These are phyloP conservation scores for Elachura formosa DNA, from an alignment of 2,113 vertebrate genomes.

Conservation along the genomic window DNA sequence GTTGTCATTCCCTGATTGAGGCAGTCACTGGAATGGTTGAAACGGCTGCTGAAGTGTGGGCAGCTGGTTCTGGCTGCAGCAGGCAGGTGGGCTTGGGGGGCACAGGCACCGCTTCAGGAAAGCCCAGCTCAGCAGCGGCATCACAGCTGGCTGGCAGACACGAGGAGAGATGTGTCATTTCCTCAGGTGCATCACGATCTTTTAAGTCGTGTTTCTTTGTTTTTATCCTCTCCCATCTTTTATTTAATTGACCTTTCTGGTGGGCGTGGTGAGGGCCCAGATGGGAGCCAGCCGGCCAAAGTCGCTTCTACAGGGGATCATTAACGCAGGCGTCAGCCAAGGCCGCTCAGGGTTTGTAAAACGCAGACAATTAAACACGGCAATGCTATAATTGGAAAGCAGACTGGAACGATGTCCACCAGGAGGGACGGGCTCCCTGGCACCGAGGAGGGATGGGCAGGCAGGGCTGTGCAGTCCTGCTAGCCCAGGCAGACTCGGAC, in stretches of 20 bases:
- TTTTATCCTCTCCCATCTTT: neutral
- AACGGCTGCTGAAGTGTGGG: neutral
- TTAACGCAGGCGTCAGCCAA: conserved; percentile 57
- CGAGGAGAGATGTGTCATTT: neutral
- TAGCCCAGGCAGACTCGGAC: neutral
- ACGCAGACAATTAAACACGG: conserved; percentile 42
- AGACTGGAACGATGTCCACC: neutral
- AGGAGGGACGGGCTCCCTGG: neutral
- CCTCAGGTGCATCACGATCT: conserved; percentile 15
- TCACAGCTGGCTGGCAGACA: neutral
- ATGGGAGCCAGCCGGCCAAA: conserved; percentile 15
- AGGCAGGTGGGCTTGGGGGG: neutral
- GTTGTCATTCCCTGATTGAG: fast-evolving
- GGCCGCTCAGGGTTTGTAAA: conserved; percentile 43
- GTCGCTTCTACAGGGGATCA: conserved; percentile 55
- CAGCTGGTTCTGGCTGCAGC: neutral
- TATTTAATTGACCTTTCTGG: conserved; percentile 24
- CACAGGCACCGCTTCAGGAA: neutral
- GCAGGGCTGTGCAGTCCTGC: neutral
- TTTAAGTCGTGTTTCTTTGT: neutral
- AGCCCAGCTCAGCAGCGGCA: neutral
- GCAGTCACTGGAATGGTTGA: neutral
- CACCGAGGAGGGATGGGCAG: neutral
- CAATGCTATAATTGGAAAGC: conserved; percentile 59
- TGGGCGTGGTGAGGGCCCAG: neutral